Percentiles rank a stretch among this genome's conserved stretches.
Evolutionary conservation across 1,140 invertebrate species (phyloP).

Genomic region (Philotrypesis tridentata): DNA sequence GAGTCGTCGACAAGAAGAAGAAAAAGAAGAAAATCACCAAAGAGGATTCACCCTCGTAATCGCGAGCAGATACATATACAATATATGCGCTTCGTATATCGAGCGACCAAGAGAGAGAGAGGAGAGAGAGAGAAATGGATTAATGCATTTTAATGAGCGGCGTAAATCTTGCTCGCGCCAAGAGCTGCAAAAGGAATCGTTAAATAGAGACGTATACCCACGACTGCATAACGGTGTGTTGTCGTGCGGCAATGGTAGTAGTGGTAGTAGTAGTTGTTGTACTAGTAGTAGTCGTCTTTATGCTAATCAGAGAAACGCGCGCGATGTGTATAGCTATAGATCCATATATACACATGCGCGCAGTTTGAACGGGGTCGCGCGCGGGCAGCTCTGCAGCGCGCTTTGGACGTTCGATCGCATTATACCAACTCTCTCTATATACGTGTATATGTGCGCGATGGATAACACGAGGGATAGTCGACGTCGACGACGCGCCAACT

Average conservation of each 20-base stretch:
- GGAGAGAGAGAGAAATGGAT: constrained; percentile 20
- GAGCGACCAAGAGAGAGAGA: neutral
- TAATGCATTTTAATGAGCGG: constrained; percentile 33
- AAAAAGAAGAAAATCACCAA: neutral
- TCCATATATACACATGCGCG: no score
- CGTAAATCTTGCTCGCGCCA: constrained; percentile 6
- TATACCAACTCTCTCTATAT: no score
- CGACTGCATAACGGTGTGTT: neutral
- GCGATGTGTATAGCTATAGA: neutral
- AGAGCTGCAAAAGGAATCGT: neutral
- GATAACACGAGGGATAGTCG: no score
- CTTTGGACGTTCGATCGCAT: neutral
- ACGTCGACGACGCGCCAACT: no score
- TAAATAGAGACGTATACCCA: constrained; percentile 35
- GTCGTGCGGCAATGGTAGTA: neutral
- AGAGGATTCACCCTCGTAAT: neutral
- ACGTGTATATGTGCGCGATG: no score
- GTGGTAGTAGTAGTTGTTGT: neutral
- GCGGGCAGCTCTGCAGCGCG: no score
- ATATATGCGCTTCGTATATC: neutral
- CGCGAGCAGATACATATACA: neutral
- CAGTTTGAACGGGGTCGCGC: neutral
- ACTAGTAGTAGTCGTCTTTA: constrained; percentile 11
- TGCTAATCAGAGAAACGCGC: constrained; percentile 32
- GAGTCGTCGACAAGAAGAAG: neutral